Conservation (phyloP, 1,140 invertebrate genomes). For the Eciton burchellii region DNA sequence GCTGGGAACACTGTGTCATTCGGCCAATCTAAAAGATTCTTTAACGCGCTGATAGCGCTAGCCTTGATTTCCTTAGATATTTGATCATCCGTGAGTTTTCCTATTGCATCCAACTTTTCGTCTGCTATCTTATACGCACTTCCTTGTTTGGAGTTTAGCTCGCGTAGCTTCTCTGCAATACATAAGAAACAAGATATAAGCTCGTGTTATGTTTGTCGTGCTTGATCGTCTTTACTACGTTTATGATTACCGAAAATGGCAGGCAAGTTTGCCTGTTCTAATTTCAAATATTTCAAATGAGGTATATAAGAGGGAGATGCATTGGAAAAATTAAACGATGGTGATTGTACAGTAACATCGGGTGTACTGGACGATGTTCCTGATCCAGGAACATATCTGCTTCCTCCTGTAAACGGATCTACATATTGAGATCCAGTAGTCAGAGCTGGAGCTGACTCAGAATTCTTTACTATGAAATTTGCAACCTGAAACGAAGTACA, state of each 20-base stretch:
- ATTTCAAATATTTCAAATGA: constrained; percentile 85
- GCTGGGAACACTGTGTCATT: constrained; percentile 93
- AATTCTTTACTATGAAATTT: constrained; percentile 97
- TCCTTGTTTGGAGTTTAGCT: constrained; percentile 90
- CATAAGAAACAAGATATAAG: neutral
- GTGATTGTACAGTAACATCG: constrained; percentile 35
- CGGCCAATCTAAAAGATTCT: constrained; percentile 92
- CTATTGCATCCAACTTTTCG: constrained; percentile 87
- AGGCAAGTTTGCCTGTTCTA: constrained; percentile 89
- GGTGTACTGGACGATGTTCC: constrained; percentile 54
- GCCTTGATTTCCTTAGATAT: constrained; percentile 80
- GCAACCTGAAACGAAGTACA: constrained; percentile 89
- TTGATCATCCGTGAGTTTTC: constrained; percentile 86
- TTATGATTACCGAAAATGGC: constrained; percentile 86
- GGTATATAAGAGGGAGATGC: constrained; percentile 78
- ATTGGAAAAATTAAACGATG: constrained; percentile 75
- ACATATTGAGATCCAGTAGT: constrained; percentile 86
- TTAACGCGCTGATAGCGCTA: constrained; percentile 87
- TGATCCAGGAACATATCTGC: constrained; percentile 89
- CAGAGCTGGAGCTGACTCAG: constrained; percentile 71
- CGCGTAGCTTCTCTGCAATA: constrained; percentile 87
- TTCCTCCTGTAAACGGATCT: constrained; percentile 93
- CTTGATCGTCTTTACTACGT: constrained; percentile 61
- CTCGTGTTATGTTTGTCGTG: neutral
- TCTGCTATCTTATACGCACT: constrained; percentile 84